phyloP scores from a whole-genome alignment of 53 echinoderm and acorn worm species.

The Paelopatides confundens region DNA sequence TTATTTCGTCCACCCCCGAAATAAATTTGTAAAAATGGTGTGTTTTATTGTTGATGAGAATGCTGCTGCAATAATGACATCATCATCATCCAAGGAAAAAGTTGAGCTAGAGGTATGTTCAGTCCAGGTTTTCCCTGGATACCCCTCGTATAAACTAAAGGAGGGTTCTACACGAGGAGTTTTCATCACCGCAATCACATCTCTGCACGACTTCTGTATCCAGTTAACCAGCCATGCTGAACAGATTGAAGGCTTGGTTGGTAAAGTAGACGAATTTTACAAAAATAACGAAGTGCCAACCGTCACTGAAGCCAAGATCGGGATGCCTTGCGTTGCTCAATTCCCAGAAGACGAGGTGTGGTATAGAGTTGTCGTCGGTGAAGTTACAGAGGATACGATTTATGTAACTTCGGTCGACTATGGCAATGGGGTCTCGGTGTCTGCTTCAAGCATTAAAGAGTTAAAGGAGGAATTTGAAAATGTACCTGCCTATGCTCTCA shows the following conservation, averaged over 20 bases:
- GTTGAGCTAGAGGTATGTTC: not conserved
- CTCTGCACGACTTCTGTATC: slow-evolving; percentile 77
- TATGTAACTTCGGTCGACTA: slow-evolving; percentile 92
- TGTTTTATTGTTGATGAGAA: not conserved
- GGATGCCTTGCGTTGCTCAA: slow-evolving; percentile 78
- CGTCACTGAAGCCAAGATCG: slow-evolving; percentile 37
- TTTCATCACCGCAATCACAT: slow-evolving; percentile 67
- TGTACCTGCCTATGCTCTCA: slow-evolving; percentile 74
- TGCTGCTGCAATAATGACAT: not conserved
- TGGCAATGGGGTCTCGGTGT: slow-evolving; percentile 84
- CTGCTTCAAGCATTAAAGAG: slow-evolving; percentile 62
- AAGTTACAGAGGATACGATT: slow-evolving; percentile 59
- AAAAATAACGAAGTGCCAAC: not conserved
- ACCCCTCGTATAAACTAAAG: not conserved
- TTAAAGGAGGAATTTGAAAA: slow-evolving; percentile 71
- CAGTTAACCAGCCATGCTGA: slow-evolving; percentile 59
- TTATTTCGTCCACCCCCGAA: no score
- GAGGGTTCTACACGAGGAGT: slow-evolving; percentile 50
- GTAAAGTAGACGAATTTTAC: slow-evolving; percentile 35
- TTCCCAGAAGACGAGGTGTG: slow-evolving; percentile 83
- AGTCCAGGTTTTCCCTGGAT: slow-evolving; percentile 3
- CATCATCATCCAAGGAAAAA: not conserved
- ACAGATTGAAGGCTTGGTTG: not conserved
- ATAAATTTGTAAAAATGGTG: no score
- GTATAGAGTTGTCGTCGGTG: slow-evolving; percentile 77